Base-by-base conservation (phyloP, 2,113 vertebrate genomes). In the Brachyhypopomus occidentalis region DNA sequence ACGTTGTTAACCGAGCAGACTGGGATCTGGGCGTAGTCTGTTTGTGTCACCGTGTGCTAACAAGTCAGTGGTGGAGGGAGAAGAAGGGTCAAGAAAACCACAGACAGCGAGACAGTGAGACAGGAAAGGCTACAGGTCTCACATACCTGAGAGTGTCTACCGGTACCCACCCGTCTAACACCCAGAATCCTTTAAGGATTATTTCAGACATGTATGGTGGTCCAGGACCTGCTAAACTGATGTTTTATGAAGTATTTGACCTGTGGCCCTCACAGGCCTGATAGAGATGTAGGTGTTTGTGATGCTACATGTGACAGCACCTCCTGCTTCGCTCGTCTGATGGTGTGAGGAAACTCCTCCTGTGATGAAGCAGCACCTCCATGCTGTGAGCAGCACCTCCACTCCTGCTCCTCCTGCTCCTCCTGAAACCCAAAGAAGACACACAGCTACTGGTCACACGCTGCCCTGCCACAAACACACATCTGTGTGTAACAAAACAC, bases 231-330 rank as follows among this genome's bases (percentile, higher is more conserved):
- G 20, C 3, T 2, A 71, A 23, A 23, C 36, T 45, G 5, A 52
- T 52, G 9, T 52, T 52, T 52, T 52, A 52, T 45, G 14, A 52
- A 52, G 45, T 8, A 52, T 14, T 14, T 52, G 9, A 52, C 12
- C 1, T 52, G 45, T 52, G 45, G 9, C 8, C 9, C 45, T 52
- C 45, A 96, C 94, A 94, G 95, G 94, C 6, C 95, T 94, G 85
- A 98, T 97, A 86, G 96, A 98, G 90, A 98, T 98, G 89, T 98
- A 98, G 92, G 97, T 99, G 91, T 98, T 99, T 81, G 98, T 91
- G 85, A 98, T 98, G 79, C 92, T 95, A 91, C 98, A 97, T 92
- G 96, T 52, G 8, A 14, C 12, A 3, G 41, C 5, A 41, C 41
- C 45, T 52, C 12, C 45, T 14, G 11, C 30, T 30, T 30, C 3